phyloP scores from a whole-genome alignment of 23 tunicate genomes.

The Halocynthia aurantium region DNA sequence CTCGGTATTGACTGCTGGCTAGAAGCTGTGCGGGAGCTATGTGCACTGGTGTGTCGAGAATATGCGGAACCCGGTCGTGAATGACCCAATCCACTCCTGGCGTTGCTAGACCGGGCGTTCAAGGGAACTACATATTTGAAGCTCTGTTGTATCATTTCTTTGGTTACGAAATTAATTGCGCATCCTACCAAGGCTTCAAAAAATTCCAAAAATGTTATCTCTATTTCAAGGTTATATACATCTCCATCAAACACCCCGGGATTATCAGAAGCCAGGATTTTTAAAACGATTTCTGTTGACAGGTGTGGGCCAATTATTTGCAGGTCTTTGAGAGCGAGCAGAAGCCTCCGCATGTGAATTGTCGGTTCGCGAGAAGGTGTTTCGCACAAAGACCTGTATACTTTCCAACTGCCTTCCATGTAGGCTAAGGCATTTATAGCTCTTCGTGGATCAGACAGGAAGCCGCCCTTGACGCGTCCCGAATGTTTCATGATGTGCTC shows the following conservation, averaged over 20 bases:
- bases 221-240: constrained; percentile 63
- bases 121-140: background rate
- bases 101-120: background rate
- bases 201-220: constrained; percentile 92
- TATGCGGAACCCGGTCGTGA: constrained; percentile 26
- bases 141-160: constrained; percentile 5
- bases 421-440: constrained; percentile 75
- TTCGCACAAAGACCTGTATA: constrained; percentile 53
- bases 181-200: constrained; percentile 85
- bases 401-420: constrained; percentile 90
- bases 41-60: constrained; percentile 2
- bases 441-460: constrained; percentile 73
- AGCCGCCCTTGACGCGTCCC: constrained; percentile 80
- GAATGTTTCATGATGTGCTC: constrained; percentile 69
- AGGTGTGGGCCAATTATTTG: constrained; percentile 56
- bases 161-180: constrained; percentile 38
- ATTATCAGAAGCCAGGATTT: constrained; percentile 60
- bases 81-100: constrained; percentile 16
- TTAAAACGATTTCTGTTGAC: constrained; percentile 42
- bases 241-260: constrained; percentile 53
- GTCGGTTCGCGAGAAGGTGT: constrained; percentile 59
- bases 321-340: constrained; percentile 43
- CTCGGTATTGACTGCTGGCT: constrained; percentile 17
- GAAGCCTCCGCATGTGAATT: constrained; percentile 54
- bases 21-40: constrained; percentile 4